Evolutionary conservation across 2,888 invertebrate genomes (phyloP).

Genomic region (Biston stratarius): DNA sequence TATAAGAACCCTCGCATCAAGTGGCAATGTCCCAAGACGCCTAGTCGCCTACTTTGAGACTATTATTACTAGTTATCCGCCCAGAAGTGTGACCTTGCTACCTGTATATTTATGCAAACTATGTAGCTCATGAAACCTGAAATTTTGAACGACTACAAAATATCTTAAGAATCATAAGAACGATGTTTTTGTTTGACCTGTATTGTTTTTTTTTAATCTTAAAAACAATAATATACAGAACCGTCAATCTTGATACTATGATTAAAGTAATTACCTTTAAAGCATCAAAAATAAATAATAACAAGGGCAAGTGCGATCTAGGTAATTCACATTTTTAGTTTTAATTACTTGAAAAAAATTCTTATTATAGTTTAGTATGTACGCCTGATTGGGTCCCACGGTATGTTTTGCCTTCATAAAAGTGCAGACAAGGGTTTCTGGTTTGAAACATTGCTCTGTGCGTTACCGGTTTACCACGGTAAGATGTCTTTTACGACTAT

Average conservation of each 20-base stretch:
- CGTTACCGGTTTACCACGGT: slow-evolving; percentile 10
- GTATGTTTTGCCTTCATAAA: slow-evolving; percentile 43
- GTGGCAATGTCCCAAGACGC: slow-evolving; percentile 48
- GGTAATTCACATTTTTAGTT: too few species aligned
- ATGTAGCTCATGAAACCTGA: too few species aligned
- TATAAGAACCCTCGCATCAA: slow-evolving; percentile 53
- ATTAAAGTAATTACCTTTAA: too few species aligned
- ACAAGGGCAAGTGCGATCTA: too few species aligned
- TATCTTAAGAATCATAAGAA: too few species aligned
- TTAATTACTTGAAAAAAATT: neutral
- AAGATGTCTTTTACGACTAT: slow-evolving; percentile 39
- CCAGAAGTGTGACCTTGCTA: neutral
- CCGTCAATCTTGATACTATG: too few species aligned
- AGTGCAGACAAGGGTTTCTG: slow-evolving; percentile 17
- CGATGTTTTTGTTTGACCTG: too few species aligned
- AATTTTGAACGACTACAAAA: too few species aligned
- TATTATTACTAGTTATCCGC: slow-evolving; percentile 21
- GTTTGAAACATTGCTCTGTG: slow-evolving; percentile 21
- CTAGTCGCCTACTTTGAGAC: slow-evolving; percentile 18
- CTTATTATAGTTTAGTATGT: slow-evolving; percentile 27
- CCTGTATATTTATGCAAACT: too few species aligned
- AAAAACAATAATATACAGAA: too few species aligned
- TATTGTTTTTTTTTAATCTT: too few species aligned
- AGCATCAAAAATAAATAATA: too few species aligned
- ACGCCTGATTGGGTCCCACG: slow-evolving; percentile 51